phyloP scores from a whole-genome alignment of 2,888 invertebrate species.

The Lepidochitona cinerea region DNA sequence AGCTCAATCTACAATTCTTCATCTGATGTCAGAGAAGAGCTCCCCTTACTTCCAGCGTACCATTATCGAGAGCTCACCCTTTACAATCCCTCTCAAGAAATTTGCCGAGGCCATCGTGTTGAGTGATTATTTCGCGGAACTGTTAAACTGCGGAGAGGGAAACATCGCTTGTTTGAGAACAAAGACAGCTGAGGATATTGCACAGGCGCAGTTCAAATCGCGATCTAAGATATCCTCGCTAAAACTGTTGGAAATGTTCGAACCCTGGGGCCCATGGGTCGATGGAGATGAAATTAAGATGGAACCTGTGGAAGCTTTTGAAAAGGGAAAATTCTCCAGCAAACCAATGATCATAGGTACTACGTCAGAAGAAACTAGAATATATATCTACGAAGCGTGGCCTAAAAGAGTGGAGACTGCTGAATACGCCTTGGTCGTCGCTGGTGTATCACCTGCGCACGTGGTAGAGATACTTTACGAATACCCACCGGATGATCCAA shows the following conservation, averaged over 20 bases:
- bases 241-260: slow-evolving; percentile 55
- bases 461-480: slow-evolving; percentile 32
- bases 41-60: slow-evolving; percentile 33
- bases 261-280: slow-evolving; percentile 55
- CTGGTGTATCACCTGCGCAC: slow-evolving; percentile 38
- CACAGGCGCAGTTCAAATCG: slow-evolving; percentile 39
- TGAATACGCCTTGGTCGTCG: slow-evolving; percentile 36
- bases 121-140: slow-evolving; percentile 33
- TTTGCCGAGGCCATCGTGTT: slow-evolving; percentile 40
- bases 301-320: slow-evolving; percentile 42
- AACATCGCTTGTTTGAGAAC: slow-evolving; percentile 43
- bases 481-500: slow-evolving; percentile 35
- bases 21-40: slow-evolving; percentile 33
- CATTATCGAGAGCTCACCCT: slow-evolving; percentile 46
- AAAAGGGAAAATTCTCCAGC: slow-evolving; percentile 26
- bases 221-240: slow-evolving; percentile 43
- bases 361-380: slow-evolving; percentile 47
- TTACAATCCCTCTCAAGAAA: slow-evolving; percentile 44
- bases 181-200: slow-evolving; percentile 48
- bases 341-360: slow-evolving; percentile 55
- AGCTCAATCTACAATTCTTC: slow-evolving; percentile 42
- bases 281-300: slow-evolving; percentile 46
- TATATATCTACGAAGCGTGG: slow-evolving; percentile 52
- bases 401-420: slow-evolving; percentile 30
- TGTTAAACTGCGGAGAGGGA: slow-evolving; percentile 36